These are phyloP conservation scores for Nephrotoma guestfalica DNA, from an alignment of 2,888 invertebrate genomes.

Conservation along the genomic window DNA sequence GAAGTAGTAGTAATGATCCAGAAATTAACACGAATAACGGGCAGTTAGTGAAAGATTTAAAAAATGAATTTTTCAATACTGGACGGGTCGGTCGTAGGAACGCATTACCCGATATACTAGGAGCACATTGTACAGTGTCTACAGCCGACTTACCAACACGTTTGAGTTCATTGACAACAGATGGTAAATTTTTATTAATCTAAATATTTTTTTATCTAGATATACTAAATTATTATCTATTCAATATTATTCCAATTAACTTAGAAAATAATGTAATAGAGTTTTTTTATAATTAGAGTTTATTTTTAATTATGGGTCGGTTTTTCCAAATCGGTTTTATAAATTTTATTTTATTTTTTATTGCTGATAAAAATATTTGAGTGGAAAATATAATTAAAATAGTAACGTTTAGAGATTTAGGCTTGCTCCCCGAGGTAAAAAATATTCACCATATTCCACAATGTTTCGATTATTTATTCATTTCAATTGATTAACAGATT, in stretches of 20 bases:
- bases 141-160: constrained; percentile 64
- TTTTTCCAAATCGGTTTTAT: background rate
- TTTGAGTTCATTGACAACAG: constrained; percentile 53
- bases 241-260: background rate
- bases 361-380: background rate
- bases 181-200: constrained; percentile 30
- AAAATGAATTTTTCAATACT: constrained; percentile 67
- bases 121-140: constrained; percentile 53
- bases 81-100: constrained; percentile 79
- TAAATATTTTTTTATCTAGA: background rate
- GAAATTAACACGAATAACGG: constrained; percentile 38
- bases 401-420: too few species aligned
- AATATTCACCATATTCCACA: too few species aligned
- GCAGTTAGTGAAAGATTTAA: constrained; percentile 37
- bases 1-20: constrained; percentile 41
- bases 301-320: background rate
- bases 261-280: background rate
- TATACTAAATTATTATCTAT: background rate
- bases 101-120: constrained; percentile 72
- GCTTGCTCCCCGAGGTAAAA: too few species aligned
- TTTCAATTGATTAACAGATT: too few species aligned
- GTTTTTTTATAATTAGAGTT: background rate
- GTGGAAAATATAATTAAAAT: too few species aligned
- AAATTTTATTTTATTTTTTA: background rate
- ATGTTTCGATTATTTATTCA: too few species aligned